Percentiles rank a stretch among this genome's conserved stretches.
These are phyloP conservation scores for Ariopsis seemanni DNA, from an alignment of 2,113 vertebrate species.

Conservation along the genomic window DNA sequence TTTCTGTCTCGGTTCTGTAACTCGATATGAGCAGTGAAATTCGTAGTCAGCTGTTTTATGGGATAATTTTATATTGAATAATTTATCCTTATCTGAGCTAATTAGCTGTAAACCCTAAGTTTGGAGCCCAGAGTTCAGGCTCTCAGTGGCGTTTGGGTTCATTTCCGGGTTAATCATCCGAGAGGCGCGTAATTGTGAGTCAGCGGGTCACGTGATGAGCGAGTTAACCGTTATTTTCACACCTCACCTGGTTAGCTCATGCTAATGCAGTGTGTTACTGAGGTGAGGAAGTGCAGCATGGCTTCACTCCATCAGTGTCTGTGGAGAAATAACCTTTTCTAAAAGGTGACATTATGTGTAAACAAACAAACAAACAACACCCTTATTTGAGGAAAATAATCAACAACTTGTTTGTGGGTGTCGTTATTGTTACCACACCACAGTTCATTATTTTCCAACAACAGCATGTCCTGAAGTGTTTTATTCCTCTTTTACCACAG, in stretches of 20 bases:
- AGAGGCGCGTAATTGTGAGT: no score
- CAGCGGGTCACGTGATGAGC: background rate
- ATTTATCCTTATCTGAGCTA: background rate
- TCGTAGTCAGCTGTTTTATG: background rate
- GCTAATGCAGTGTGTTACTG: background rate
- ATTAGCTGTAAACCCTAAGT: background rate
- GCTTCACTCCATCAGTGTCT: background rate
- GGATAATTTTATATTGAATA: background rate
- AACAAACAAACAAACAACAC: background rate
- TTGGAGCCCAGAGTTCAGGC: background rate
- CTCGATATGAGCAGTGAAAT: no score
- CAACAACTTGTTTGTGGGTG: no score
- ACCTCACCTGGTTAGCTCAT: background rate
- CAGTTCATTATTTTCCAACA: background rate
- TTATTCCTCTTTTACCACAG: background rate
- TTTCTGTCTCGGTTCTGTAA: background rate
- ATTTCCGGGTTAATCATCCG: background rate
- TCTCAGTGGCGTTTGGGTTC: background rate
- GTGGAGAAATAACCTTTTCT: background rate
- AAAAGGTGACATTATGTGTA: background rate
- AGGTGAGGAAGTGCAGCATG: background rate
- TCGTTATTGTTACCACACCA: no score
- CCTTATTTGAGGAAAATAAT: background rate
- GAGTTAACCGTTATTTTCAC: background rate
- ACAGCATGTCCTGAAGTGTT: background rate